These are phyloP conservation scores for Arrhopalites spinosus DNA, from an alignment of 2,888 invertebrate species.

Conservation along the genomic window DNA sequence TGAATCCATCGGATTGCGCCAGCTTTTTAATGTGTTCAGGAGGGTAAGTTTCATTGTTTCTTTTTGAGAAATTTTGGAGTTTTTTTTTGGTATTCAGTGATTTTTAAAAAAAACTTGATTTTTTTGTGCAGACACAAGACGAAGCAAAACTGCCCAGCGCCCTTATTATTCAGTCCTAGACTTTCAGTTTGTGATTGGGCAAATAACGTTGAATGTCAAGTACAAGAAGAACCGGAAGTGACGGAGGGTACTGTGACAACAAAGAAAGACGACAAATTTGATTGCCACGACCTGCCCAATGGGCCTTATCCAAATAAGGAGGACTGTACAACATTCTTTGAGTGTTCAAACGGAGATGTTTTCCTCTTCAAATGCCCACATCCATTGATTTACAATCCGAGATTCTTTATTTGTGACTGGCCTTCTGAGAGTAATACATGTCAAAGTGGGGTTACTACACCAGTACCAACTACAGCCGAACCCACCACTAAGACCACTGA, in stretches of 20 bases:
- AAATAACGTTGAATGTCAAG: constrained; percentile 5
- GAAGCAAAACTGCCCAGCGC: constrained; percentile 11
- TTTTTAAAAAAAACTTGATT: too few species aligned
- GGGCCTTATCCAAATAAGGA: constrained; percentile 28
- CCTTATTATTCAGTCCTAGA: not conserved
- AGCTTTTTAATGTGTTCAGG: constrained; percentile 21
- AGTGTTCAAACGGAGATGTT: constrained; percentile 25
- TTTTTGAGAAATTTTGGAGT: too few species aligned
- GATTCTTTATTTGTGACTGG: constrained; percentile 47
- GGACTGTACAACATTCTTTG: constrained; percentile 30
- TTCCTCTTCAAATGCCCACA: constrained; percentile 20
- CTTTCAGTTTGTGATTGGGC: constrained; percentile 27
- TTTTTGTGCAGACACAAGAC: not conserved
- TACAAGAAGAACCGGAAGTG: not conserved
- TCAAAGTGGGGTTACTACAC: not conserved
- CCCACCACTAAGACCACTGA: not conserved
- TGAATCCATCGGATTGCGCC: constrained; percentile 21
- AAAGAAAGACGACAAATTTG: not conserved
- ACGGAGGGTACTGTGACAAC: not conserved
- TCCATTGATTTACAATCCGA: constrained; percentile 46
- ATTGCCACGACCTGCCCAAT: constrained; percentile 8
- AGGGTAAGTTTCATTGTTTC: too few species aligned
- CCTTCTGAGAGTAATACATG: constrained; percentile 10
- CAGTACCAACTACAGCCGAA: not conserved
- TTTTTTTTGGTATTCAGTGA: too few species aligned